phyloP scores from a whole-genome alignment of 35 echinoderm and acorn worm genomes.

The Eucidaris tribuloides region DNA sequence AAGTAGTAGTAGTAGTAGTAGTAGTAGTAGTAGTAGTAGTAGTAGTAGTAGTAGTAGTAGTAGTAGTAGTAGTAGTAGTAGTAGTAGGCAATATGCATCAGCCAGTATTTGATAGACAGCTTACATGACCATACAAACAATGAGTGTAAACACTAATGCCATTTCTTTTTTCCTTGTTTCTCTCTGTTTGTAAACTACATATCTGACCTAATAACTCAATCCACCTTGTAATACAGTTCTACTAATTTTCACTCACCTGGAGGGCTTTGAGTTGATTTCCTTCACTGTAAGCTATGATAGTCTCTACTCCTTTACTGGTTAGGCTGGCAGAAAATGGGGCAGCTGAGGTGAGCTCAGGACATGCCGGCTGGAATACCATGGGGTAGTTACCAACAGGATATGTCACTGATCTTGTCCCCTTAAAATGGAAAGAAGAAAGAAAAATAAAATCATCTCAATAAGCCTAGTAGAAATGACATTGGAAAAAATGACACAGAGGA shows the following conservation, averaged over 20 bases:
- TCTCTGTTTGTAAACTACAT: too few relatives aligned
- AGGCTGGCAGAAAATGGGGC: conserved; percentile 17
- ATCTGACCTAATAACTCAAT: too few relatives aligned
- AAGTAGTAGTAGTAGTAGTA: background rate
- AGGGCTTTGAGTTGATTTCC: conserved; percentile 10
- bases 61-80: background rate
- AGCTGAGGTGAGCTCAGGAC: background rate
- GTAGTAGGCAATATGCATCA: too few relatives aligned
- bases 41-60: background rate
- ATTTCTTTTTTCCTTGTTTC: background rate
- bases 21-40: background rate
- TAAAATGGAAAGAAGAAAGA: background rate
- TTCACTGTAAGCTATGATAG: conserved; percentile 38
- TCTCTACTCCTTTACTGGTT: conserved; percentile 16
- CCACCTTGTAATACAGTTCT: too few relatives aligned
- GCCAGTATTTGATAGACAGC: too few relatives aligned
- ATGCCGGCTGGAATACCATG: conserved; percentile 21
- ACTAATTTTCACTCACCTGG: conserved; percentile 34
- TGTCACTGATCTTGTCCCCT: conserved; percentile 34
- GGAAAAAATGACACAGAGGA: background rate
- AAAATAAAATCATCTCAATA: background rate
- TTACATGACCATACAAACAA: too few relatives aligned
- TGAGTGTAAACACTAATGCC: too few relatives aligned
- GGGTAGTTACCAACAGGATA: conserved; percentile 37
- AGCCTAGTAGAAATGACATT: background rate